phyloP scores from a whole-genome alignment of 2,113 vertebrate genomes.

The Crotalus helleri region DNA sequence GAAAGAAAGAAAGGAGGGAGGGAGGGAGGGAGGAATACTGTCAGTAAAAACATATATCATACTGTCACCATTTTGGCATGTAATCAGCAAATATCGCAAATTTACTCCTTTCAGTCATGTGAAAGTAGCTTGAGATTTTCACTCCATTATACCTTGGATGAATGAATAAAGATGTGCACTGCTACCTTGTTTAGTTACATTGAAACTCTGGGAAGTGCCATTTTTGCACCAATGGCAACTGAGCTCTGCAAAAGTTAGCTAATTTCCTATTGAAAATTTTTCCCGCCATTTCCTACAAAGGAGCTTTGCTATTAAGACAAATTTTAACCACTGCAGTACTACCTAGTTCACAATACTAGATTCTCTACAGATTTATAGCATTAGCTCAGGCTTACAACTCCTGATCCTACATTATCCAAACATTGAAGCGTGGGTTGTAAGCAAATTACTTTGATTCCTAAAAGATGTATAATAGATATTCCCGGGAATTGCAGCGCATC shows the following conservation, averaged over 20 bases:
- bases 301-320: background rate
- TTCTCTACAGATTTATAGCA: background rate
- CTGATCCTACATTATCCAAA: background rate
- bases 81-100: background rate
- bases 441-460: background rate
- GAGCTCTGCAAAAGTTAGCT: constrained; percentile 13
- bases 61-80: background rate
- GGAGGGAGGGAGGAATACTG: background rate
- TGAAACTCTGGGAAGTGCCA: background rate
- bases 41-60: background rate
- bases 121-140: background rate
- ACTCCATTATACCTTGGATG: background rate
- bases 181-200: constrained; percentile 7
- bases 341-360: background rate
- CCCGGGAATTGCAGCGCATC: background rate
- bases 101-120: background rate
- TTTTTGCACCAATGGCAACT: background rate
- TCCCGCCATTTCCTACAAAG: background rate
- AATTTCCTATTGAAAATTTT: constrained; percentile 7
- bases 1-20: too few relatives aligned
- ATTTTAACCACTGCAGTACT: background rate
- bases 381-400: background rate
- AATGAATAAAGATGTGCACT: constrained; percentile 19
- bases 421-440: background rate
- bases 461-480: background rate